phyloP scores from a whole-genome alignment of 2,797 vertebrate genomes.

The Pygocentrus nattereri region DNA sequence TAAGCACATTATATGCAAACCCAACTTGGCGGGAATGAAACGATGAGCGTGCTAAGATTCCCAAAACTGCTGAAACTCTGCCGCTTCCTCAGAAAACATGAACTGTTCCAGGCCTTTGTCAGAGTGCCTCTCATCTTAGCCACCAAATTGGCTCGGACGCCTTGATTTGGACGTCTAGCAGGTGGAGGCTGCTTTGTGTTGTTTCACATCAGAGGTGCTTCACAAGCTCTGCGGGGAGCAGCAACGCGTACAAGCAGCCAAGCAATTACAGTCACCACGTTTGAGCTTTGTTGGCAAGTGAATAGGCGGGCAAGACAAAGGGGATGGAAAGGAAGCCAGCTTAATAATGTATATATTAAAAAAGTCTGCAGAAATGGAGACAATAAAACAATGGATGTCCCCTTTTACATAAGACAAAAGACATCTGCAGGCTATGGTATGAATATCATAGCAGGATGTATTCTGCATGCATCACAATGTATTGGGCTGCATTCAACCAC shows the following conservation, averaged over 20 bases:
- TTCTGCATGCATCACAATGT: too few species aligned
- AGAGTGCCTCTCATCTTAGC: not conserved
- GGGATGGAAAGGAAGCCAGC: not conserved
- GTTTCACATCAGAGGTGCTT: conserved; percentile 24
- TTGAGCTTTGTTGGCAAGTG: not conserved
- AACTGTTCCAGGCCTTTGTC: not conserved
- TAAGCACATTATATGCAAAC: too few species aligned
- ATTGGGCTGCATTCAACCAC: too few species aligned
- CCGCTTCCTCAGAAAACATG: not conserved
- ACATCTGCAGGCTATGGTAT: not conserved
- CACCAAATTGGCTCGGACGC: not conserved
- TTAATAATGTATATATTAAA: not conserved
- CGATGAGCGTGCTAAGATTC: too few species aligned
- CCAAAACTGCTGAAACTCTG: not conserved
- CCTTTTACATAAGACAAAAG: not conserved
- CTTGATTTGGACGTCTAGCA: not conserved
- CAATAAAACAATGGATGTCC: not conserved
- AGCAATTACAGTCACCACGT: conserved; percentile 5
- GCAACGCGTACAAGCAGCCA: not conserved
- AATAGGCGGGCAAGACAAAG: not conserved
- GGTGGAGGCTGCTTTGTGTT: not conserved
- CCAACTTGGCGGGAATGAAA: not conserved
- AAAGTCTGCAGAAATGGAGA: too few species aligned
- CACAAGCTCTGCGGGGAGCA: not conserved
- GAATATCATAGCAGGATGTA: not conserved